Evolutionary conservation across 2,888 invertebrate genomes (phyloP).

Genomic region (Caenorhabditis virilis): DNA sequence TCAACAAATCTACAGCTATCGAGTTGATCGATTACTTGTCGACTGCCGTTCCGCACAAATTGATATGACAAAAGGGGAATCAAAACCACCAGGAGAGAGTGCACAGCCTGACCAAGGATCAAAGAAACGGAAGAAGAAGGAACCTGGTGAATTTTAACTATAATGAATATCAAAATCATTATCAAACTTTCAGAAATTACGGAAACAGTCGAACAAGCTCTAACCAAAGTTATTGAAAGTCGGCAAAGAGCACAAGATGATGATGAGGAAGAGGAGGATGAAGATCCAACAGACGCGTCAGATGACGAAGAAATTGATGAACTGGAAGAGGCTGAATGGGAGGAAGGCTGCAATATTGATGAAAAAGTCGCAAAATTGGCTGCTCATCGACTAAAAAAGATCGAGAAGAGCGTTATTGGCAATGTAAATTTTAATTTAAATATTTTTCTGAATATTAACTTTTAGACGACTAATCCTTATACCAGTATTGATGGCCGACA

Average conservation of each 20-base stretch:
- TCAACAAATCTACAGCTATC: conserved; percentile 11
- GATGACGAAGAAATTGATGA: neutral
- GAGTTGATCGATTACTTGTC: conserved; percentile 20
- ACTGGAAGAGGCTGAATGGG: neutral
- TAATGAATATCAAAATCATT: neutral
- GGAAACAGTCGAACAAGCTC: neutral
- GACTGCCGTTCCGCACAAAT: neutral
- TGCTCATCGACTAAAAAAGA: neutral
- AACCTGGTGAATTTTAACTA: neutral
- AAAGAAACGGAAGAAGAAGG: neutral
- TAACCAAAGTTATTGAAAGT: neutral
- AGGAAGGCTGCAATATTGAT: neutral
- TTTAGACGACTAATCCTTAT: neutral
- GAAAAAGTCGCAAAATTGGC: neutral
- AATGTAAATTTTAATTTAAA: neutral
- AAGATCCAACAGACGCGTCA: no score
- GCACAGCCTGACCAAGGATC: neutral
- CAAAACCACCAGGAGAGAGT: neutral
- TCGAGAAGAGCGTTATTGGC: neutral
- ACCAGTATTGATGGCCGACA: conserved; percentile 3
- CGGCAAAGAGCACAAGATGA: neutral
- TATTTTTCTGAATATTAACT: neutral
- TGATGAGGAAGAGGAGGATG: neutral
- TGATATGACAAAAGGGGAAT: neutral
- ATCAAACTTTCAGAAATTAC: neutral